Evolutionary conservation across 2,113 vertebrate genomes (phyloP), one percentile per base, ranked within the genome.

Genomic region (Macheiramphus alcinus): DNA sequence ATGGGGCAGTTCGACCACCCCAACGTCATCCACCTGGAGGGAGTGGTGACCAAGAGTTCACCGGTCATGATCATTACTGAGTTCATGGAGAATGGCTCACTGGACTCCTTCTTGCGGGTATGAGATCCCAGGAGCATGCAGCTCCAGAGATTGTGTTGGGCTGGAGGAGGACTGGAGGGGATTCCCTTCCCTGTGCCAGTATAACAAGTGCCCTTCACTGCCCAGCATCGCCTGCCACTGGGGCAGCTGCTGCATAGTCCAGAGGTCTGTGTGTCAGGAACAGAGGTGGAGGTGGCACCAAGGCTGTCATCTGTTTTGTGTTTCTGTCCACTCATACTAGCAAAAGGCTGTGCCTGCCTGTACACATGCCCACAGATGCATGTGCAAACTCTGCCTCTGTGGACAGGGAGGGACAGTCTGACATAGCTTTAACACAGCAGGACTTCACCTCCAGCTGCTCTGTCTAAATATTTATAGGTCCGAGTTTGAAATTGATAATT

Each of bases 1-100:
- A 99, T 99, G 99, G 99, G 98, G 20, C 99, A 99, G 98, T 99
- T 99, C 0, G 99, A 99, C 95, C 99, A 99, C 85, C 99, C 99
- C 75, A 99, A 99, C 2, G 99, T 99, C 97, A 99, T 99, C 97
- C 99, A 99, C 91, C 97, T 99, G 96, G 99, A 99, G 86, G 99
- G 99, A 0, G 99, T 99, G 17, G 99, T 99, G 95, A 99, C 99
- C 94, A 99, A 99, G 97, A 99, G 99, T 97, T 98, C 98, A 5
- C 99, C 99, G 1, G 99, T 99, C 74, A 99, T 99, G 99, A 99
- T 99, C 96, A 98, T 99, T 86, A 99, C 99, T 0, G 99, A 99
- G 97, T 99, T 99, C 98, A 99, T 99, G 99, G 99, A 99, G 97
- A 99, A 99, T 0, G 99, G 99, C 43, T 99, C 99, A 0, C 98